Percentiles rank a stretch among this genome's conserved stretches.
Evolutionary conservation across 1,140 invertebrate genomes (phyloP).

Genomic region (Manduca sexta): DNA sequence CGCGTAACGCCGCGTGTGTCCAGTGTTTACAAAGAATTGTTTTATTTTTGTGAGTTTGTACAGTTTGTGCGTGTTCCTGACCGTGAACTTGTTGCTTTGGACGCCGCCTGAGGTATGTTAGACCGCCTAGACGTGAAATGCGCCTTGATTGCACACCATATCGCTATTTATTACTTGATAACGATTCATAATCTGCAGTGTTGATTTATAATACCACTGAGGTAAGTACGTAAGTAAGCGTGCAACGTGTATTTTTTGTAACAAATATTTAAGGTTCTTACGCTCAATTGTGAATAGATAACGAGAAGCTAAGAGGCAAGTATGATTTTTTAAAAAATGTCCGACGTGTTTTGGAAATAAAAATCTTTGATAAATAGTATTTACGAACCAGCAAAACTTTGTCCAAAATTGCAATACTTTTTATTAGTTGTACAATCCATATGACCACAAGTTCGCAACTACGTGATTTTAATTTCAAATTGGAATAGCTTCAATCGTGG

Average conservation of each 20-base stretch:
- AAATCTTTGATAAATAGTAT: no score
- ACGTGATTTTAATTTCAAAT: no score
- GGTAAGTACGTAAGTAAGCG: neutral
- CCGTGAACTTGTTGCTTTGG: constrained; percentile 54
- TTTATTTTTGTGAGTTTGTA: constrained; percentile 40
- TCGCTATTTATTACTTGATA: neutral
- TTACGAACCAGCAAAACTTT: no score
- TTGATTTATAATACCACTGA: neutral
- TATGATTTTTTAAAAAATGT: no score
- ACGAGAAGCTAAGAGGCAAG: no score
- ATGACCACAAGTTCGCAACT: no score
- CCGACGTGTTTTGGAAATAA: no score
- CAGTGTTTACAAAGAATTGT: constrained; percentile 58
- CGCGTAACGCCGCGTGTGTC: constrained; percentile 24
- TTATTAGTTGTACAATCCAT: no score
- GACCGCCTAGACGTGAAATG: neutral
- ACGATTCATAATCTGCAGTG: neutral
- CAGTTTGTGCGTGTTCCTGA: constrained; percentile 34
- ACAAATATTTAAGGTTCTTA: no score
- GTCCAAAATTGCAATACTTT: no score
- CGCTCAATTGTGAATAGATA: no score
- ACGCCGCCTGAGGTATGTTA: constrained; percentile 32
- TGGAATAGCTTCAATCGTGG: no score
- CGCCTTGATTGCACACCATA: neutral
- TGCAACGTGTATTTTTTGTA: neutral